A percentile compares a stretch with the other conserved stretches of the same genome.
phyloP scores from a whole-genome alignment of 2,797 vertebrate genomes.

The Pampus argenteus region DNA sequence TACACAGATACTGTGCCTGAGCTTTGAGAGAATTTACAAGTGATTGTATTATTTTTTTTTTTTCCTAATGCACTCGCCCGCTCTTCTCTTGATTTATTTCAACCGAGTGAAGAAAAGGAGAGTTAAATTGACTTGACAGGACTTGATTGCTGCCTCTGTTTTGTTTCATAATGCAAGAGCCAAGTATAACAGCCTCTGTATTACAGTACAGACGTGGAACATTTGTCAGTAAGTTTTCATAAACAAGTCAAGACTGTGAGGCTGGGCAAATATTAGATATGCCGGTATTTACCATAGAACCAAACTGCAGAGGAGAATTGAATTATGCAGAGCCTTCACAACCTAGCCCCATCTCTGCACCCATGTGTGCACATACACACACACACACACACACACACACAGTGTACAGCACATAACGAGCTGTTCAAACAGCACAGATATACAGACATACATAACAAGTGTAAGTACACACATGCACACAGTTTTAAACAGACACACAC shows the following conservation, averaged over 20 bases:
- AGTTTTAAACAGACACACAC: constrained; percentile 27
- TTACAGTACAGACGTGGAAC: constrained; percentile 66
- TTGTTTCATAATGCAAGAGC: constrained; percentile 75
- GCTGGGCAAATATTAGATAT: constrained; percentile 76
- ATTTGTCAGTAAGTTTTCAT: constrained; percentile 80
- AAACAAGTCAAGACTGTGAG: constrained; percentile 75
- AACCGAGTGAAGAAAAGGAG: constrained; percentile 58
- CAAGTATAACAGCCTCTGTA: constrained; percentile 57
- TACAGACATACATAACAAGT: constrained; percentile 40
- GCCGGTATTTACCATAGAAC: constrained; percentile 74
- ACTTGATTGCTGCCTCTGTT: constrained; percentile 71
- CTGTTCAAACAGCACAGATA: constrained; percentile 46
- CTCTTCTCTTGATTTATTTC: constrained; percentile 74
- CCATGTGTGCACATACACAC: not conserved
- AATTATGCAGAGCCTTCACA: constrained; percentile 53
- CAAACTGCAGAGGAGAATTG: constrained; percentile 48
- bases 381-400: not conserved
- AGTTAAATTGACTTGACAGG: constrained; percentile 75
- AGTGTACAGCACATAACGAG: constrained; percentile 16
- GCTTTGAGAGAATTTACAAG: constrained; percentile 75
- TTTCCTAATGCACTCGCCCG: constrained; percentile 51
- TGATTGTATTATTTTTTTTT: constrained; percentile 64
- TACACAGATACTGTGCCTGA: constrained; percentile 57
- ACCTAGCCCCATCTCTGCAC: constrained; percentile 1
- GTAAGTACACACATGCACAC: constrained; percentile 17